Evolutionary conservation across 2,888 invertebrate species (phyloP), one percentile per base, ranked within the genome.

Genomic region (Platycnemis pennipes): DNA sequence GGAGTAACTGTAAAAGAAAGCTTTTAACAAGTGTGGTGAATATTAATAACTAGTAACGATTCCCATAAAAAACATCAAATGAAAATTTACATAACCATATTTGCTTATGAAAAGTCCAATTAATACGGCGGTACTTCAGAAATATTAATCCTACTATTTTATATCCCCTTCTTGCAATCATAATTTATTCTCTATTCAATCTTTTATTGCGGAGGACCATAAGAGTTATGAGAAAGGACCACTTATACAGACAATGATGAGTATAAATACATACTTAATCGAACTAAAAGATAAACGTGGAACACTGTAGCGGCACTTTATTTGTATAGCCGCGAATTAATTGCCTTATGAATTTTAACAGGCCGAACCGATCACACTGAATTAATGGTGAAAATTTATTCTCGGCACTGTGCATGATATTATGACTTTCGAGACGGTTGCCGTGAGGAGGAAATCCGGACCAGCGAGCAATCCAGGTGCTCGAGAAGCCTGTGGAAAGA

Each of bases 251-350:
- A 77, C n/a, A 63, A 63, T 26, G 63, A 8, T 37, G 77, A 77
- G 37, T 77, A 77, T 77, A 77, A 77, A 77, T 77, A 77, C 77
- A 77, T 77, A 77, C 37, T 77, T 77, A 37, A 77, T 77, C 31
- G 37, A 77, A 77, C 13, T 13, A 37, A 77, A 77, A 77, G 37
- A 77, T 77, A 16, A 63, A 26, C 63, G 26, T 26, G 26, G 77
- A 31, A 77, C n/a, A 37, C 31, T 77, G 77, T 26, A 37, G 31
- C 13, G 77, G 31, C 31, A 0, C 37, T 77, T 77, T 77, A 37
- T 77, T 77, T 77, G 77, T 11, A 37, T 37, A 63, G 63, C 37
- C 77, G 31, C 77, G 37, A 13, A 31, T 77, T 77, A 77, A 77
- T 77, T 77, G 37, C 77, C 37, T 77, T 37, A 77, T 77, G 77